Evolutionary conservation across 1,140 invertebrate genomes (phyloP).

Genomic region (Drosophila pallidifrons): DNA sequence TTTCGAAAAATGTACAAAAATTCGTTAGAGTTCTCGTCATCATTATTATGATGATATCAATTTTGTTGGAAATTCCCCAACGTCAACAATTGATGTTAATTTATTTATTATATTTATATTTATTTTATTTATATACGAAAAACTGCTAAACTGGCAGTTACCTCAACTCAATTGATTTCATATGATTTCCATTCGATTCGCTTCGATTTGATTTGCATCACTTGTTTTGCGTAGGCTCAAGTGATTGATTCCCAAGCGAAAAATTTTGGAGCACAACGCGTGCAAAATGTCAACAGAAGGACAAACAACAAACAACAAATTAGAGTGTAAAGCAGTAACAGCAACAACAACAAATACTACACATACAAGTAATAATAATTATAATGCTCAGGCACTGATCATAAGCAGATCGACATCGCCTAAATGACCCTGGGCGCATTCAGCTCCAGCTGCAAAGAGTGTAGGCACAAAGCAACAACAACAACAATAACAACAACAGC

Average conservation of each 20-base stretch:
- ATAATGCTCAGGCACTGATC: conserved; percentile 60
- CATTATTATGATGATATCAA: neutral
- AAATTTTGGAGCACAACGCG: conserved; percentile 44
- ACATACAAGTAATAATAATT: conserved; percentile 51
- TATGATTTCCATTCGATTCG: conserved; percentile 12
- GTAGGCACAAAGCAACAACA: conserved; percentile 21
- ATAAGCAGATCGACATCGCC: conserved; percentile 69
- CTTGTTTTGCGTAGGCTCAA: conserved; percentile 57
- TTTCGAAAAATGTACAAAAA: conserved; percentile 17
- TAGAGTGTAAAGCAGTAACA: conserved; percentile 34
- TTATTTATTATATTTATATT: conserved; percentile 16
- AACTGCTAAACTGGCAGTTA: conserved; percentile 7
- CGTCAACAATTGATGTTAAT: neutral
- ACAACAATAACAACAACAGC: conserved; percentile 14
- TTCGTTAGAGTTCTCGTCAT: conserved; percentile 18
- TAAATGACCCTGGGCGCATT: conserved; percentile 60
- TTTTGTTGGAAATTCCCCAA: conserved; percentile 7
- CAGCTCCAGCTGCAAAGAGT: conserved; percentile 17
- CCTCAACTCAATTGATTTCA: conserved; percentile 13
- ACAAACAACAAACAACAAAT: conserved; percentile 62
- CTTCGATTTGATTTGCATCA: conserved; percentile 15
- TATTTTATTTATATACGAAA: conserved; percentile 12
- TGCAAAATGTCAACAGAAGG: conserved; percentile 83
- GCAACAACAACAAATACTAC: conserved; percentile 52
- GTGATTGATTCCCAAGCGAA: conserved; percentile 28